Percentiles rank a stretch among this genome's conserved stretches.
Conservation (phyloP, 2,888 invertebrate genomes). For the Mechanitis messenoides region DNA sequence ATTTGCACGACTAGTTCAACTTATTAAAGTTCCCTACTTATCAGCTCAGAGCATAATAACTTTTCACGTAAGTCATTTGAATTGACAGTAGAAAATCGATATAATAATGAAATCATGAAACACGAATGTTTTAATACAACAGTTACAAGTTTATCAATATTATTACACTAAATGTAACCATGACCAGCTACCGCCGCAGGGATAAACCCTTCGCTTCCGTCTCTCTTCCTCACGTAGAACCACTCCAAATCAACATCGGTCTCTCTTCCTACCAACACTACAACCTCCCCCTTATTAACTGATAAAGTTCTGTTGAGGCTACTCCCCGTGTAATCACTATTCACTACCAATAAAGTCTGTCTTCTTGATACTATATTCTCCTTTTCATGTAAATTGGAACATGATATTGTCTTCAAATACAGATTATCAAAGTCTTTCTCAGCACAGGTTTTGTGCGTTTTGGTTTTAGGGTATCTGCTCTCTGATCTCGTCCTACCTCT, state of each 20-base stretch:
- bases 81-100: too few relatives aligned
- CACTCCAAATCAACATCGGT: slow-evolving; percentile 80
- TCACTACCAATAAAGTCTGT: slow-evolving; percentile 83
- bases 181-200: slow-evolving; percentile 87
- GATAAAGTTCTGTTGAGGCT: slow-evolving; percentile 78
- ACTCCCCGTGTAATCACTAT: slow-evolving; percentile 78
- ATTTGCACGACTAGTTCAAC: too few relatives aligned
- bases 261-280: slow-evolving; percentile 76
- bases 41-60: too few relatives aligned
- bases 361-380: slow-evolving; percentile 60
- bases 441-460: slow-evolving; percentile 71
- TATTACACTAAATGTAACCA: slow-evolving; percentile 78
- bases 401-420: slow-evolving; percentile 77
- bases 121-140: too few relatives aligned
- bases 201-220: slow-evolving; percentile 85
- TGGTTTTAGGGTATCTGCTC: slow-evolving; percentile 73
- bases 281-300: slow-evolving; percentile 85
- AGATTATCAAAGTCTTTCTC: slow-evolving; percentile 84
- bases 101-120: too few relatives aligned
- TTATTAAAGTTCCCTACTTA: too few relatives aligned
- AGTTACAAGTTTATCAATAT: too few relatives aligned
- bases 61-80: too few relatives aligned
- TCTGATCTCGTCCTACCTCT: slow-evolving; percentile 82
- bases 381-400: slow-evolving; percentile 46
- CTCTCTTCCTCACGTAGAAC: slow-evolving; percentile 85